Base-by-base conservation (phyloP, 53 echinoderm and acorn worm species). In the Temnopleurus reevesii region DNA sequence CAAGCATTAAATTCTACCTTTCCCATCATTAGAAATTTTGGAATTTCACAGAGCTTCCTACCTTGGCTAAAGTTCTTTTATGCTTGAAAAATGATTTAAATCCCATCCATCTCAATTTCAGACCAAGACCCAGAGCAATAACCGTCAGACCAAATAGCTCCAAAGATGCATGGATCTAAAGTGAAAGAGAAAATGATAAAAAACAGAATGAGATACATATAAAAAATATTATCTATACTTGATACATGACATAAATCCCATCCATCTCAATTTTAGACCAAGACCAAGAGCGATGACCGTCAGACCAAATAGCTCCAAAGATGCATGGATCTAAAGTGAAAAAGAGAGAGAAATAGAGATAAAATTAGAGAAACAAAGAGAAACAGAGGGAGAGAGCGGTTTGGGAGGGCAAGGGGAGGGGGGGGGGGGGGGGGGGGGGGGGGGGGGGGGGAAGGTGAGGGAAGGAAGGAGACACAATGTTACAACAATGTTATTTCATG, bases 101-200 rank as follows among this genome's bases (percentile, higher is more conserved):
- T 19, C 98, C 98, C 29, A 97, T 89, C 98, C 98, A 97, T 82
- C 98, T 93, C 89, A 95, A 88, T 81, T 97, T 97, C 38, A 97
- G 91, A 9, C 95, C 98, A 53, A 97, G 89, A 46, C 95, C 95
- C 55, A 95, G 89, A 55, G 98, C 98, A 7, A 94, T 97, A 38
- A 97, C 86, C 36, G 94, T 95, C 91, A 97, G 89, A 8, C 92
- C 89, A 92, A 95, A 95, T 17, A 97, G 77, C 89, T 97, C 97
- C 45, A 97, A 58, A 13, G 98, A 92, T 26, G 92, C 95, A 91
- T 95, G 95, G 49, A 95, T 91, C 98, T 97, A 84, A 18, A 90
- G 89, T 46, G 25, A 49, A 57, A 65, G 12, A 30, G 76, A 29
- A 59, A 47, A 28, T 2, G 27, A 24, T 13, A 3, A 84, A 24